Evolutionary conservation across 2,888 invertebrate genomes (phyloP), one percentile per base, ranked within the genome.

Genomic region (Caradrina kadenii): DNA sequence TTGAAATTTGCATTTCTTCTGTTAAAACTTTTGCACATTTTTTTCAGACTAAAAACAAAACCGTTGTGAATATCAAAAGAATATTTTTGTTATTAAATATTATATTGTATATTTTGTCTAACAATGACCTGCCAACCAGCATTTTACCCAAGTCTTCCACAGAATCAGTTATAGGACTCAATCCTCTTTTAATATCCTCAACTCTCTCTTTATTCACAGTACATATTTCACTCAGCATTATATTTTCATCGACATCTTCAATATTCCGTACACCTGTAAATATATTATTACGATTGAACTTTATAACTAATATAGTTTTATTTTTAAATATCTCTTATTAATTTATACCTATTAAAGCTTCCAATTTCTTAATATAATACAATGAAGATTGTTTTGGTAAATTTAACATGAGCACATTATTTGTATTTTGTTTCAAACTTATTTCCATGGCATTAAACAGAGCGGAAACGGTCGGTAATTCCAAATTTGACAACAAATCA

Each of bases 401-500:
- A 78, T 89, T 84, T 61, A 82, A 87, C 0, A 87, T 83, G 8
- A 82, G 17, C 54, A 88, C 86, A 69, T 86, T 89, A 54, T 80
- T 42, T 82, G 62, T 88, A 79, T 62, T 89, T 89, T 26, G 42
- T 80, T 86, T 88, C 55, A 90, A 79, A 72, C 89, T 87, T 2
- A 75, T 84, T 78, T 90, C 91, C 48, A 91, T 68, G 17, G 88
- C 81, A 63, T 82, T 89, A 63, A 91, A 87, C 45, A 88, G 73
- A 11, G 86, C 79, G 62, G 85, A 80, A 63, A 89, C 1, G 8
- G 21, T 35, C 19, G 35, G 31, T 50, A 35, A 17, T 17, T 61
- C 61, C 6, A 61, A 50, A 21, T 50, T 35, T 35, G 50, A 4
- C 17, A 61, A 17, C 13, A 61, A 39, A 13, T 42, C 42, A 42